Evolutionary conservation across 2,113 vertebrate genomes (phyloP).

Genomic region (Eretmochelys imbricata): DNA sequence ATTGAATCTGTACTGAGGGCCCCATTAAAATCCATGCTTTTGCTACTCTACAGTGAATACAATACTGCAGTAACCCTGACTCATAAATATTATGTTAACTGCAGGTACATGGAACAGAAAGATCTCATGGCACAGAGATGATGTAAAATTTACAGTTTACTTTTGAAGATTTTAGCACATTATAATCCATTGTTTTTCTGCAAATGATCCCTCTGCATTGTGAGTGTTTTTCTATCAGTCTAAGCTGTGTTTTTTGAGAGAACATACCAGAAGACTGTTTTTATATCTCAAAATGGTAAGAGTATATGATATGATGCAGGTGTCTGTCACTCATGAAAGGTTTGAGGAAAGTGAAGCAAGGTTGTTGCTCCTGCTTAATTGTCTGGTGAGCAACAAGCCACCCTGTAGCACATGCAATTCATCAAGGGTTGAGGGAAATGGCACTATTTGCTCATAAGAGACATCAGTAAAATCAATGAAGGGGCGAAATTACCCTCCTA

Average conservation of each 20-base stretch:
- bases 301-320: conserved; percentile 5
- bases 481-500: conserved; percentile 52
- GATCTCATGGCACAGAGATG: conserved; percentile 38
- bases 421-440: conserved; percentile 39
- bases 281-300: conserved; percentile 34
- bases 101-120: conserved; percentile 48
- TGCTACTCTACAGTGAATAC: conserved; percentile 53
- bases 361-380: conserved; percentile 62
- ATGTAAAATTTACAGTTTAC: conserved; percentile 6
- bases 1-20: conserved; percentile 35
- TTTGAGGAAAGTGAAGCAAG: conserved; percentile 50
- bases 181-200: neutral
- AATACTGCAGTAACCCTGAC: conserved; percentile 35
- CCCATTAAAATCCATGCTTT: conserved; percentile 47
- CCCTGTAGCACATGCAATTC: conserved; percentile 34
- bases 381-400: conserved; percentile 56
- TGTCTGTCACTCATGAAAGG: conserved; percentile 32
- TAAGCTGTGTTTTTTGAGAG: conserved; percentile 26
- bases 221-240: conserved; percentile 7
- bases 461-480: conserved; percentile 57
- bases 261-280: neutral
- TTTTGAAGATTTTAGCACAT: conserved; percentile 25
- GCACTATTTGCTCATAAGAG: conserved; percentile 55
- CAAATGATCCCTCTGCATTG: neutral
- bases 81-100: conserved; percentile 61